Base-by-base conservation (phyloP, 2,113 vertebrate genomes). In the Hypocryptadius cinnamomeus region DNA sequence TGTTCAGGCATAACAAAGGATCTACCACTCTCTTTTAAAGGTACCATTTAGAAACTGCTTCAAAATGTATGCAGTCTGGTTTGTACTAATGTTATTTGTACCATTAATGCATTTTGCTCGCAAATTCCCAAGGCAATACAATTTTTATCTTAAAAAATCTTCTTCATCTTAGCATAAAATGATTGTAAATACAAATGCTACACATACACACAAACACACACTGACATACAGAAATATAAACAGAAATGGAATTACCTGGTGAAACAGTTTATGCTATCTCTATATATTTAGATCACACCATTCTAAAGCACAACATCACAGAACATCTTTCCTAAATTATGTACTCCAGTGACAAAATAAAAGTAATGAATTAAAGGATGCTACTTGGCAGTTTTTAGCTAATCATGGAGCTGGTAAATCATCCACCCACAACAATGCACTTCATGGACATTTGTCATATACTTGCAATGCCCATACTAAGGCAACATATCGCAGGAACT, bases 401-500 rank as follows among this genome's bases (percentile, higher is more conserved):
- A 87, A 56, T 51, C 74, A 82, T 12, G 17, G 53, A 84, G 45
- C 83, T 90, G 15, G n/a, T 74, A 91, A 85, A 84, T 95, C 85
- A 93, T 77, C 61, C 70, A 4, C 68, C 33, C 48, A 51, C 44
- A 66, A 81, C 71, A 76, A 88, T 35, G 63, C 59, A 91, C 83
- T 95, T 87, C 74, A 61, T 78, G 87, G 95, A 95, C 82, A 79
- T 85, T 94, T 96, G 84, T 93, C 85, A 59, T 91, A 95, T 57
- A 72, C 74, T 63, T 45, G 77, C 74, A 79, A 97, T 97, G 96
- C 87, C 98, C 97, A 96, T 97, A 97, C 95, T 98, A 97, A 98
- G 98, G 94, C 96, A 98, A 96, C 94, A 93, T 61, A 97, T 88
- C 66, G 45, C 81, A 94, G 78, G 70, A 96, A 80, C 20, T 97